A percentile compares a stretch with the other conserved stretches of the same genome.
phyloP scores from a whole-genome alignment of 2,888 invertebrate genomes.

The Eupithecia exiguata region DNA sequence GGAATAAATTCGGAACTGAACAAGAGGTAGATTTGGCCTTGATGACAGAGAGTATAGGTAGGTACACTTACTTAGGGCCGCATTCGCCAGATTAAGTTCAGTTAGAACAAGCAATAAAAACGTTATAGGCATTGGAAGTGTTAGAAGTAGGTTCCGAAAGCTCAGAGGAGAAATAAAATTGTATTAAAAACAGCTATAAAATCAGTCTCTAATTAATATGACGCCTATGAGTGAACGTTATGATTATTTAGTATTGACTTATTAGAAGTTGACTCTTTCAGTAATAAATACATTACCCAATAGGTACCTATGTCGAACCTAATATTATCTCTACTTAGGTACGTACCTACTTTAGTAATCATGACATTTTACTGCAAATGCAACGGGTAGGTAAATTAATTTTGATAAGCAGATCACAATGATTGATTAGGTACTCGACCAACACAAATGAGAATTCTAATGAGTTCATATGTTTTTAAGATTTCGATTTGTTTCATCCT shows the following conservation, averaged over 20 bases:
- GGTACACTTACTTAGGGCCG: background rate
- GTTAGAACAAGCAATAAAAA: background rate
- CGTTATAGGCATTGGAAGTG: background rate
- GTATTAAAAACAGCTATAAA: background rate
- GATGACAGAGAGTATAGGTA: constrained; percentile 5
- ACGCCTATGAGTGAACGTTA: background rate
- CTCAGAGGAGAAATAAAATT: background rate
- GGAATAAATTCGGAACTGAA: constrained; percentile 35
- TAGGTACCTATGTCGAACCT: background rate
- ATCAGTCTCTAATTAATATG: background rate
- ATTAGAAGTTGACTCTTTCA: background rate
- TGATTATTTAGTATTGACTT: background rate
- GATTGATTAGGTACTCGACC: background rate
- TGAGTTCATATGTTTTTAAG: constrained; percentile 3
- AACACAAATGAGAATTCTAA: background rate
- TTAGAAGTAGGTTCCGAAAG: background rate
- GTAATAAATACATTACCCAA: background rate
- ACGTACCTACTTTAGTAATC: background rate
- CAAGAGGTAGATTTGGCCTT: constrained; percentile 34
- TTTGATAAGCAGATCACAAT: background rate
- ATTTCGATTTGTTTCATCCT: background rate
- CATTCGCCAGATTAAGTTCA: background rate
- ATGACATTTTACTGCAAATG: background rate
- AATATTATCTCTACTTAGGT: background rate
- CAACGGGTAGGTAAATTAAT: background rate